These are phyloP conservation scores for Agriopis marginaria DNA, from an alignment of 2,888 invertebrate species.

Conservation along the genomic window DNA sequence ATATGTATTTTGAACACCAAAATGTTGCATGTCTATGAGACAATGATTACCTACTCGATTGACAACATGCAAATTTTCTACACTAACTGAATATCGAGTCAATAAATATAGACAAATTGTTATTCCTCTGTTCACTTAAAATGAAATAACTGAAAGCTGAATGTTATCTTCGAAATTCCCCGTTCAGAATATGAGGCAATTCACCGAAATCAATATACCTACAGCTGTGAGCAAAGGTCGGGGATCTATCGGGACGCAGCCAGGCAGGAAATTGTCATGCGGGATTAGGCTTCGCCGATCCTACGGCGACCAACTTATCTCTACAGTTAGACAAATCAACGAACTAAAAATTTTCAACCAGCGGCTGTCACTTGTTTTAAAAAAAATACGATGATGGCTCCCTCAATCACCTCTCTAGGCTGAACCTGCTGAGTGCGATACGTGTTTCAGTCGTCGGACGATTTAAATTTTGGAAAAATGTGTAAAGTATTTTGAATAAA, in stretches of 20 bases:
- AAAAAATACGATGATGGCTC: neutral
- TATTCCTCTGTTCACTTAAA: neutral
- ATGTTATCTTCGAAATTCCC: constrained; percentile 24
- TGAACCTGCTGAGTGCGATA: constrained; percentile 3
- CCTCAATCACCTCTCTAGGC: neutral
- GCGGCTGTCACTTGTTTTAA: neutral
- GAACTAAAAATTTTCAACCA: constrained; percentile 1
- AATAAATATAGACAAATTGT: too few relatives aligned
- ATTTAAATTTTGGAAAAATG: neutral
- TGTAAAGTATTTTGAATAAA: constrained; percentile 3
- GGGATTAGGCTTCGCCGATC: constrained; percentile 14
- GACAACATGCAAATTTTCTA: too few relatives aligned
- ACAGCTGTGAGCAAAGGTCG: constrained; percentile 15
- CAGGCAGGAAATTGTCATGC: constrained; percentile 42
- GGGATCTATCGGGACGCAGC: constrained; percentile 23
- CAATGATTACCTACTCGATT: too few relatives aligned
- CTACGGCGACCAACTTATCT: neutral
- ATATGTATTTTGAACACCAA: too few relatives aligned
- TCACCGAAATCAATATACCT: constrained; percentile 16
- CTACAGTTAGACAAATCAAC: neutral
- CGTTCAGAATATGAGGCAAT: neutral
- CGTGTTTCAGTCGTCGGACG: neutral
- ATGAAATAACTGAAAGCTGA: neutral
- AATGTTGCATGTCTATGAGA: too few relatives aligned
- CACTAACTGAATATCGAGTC: too few relatives aligned